phyloP scores from a whole-genome alignment of 2,888 invertebrate genomes.

The Mythimna ferrago region DNA sequence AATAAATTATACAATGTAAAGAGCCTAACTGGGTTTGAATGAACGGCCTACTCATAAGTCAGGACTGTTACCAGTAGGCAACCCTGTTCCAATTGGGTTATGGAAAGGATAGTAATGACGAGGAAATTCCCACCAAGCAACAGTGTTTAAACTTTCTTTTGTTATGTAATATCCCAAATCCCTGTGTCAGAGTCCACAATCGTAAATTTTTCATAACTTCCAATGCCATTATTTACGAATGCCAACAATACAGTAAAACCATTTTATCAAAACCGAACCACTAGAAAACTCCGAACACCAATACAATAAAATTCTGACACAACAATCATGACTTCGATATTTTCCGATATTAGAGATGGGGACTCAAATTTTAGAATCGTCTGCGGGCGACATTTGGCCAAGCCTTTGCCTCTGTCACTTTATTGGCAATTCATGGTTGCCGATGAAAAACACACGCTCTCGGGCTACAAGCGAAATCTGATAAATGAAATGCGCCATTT shows the following conservation, averaged over 20 bases:
- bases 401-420: constrained; percentile 60
- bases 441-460: constrained; percentile 67
- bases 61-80: too few relatives aligned
- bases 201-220: not conserved
- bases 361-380: constrained; percentile 59
- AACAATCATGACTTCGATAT: constrained; percentile 43
- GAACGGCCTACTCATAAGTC: too few relatives aligned
- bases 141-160: not conserved
- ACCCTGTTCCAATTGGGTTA: not conserved
- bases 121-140: not conserved
- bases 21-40: too few relatives aligned
- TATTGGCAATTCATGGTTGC: constrained; percentile 64
- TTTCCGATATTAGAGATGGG: constrained; percentile 48
- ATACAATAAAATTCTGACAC: constrained; percentile 33
- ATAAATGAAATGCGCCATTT: constrained; percentile 68
- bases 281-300: not conserved
- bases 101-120: not conserved
- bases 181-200: not conserved
- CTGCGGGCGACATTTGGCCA: constrained; percentile 67
- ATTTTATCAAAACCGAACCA: constrained; percentile 1
- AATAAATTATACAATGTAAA: too few relatives aligned
- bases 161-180: not conserved
- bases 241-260: not conserved
- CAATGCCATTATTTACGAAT: not conserved
- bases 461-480: constrained; percentile 69